phyloP scores from a whole-genome alignment of 2,888 invertebrate species.

The Lapara coniferarum region DNA sequence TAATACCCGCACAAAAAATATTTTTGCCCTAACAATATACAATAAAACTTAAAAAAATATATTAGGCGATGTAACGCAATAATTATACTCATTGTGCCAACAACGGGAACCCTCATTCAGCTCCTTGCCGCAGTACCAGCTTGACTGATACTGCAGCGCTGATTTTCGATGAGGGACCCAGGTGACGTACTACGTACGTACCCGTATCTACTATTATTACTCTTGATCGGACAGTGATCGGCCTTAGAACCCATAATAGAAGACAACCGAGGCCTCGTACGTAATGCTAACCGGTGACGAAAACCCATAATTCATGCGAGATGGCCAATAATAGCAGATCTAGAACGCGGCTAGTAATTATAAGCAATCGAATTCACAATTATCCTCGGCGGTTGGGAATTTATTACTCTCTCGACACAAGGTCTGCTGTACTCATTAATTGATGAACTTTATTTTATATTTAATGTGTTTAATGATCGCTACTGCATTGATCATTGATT shows the following conservation, averaged over 20 bases:
- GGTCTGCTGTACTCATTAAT: background rate
- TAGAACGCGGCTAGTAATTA: background rate
- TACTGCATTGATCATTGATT: conserved; percentile 9
- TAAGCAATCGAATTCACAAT: conserved; percentile 9
- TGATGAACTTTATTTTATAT: conserved; percentile 8
- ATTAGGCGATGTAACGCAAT: no score
- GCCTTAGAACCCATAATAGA: no score
- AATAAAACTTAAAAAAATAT: no score
- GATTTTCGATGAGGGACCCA: no score
- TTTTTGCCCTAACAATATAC: no score
- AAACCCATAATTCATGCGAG: conserved; percentile 8
- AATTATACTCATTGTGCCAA: no score
- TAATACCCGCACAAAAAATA: no score
- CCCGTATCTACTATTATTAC: no score
- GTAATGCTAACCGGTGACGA: conserved; percentile 1
- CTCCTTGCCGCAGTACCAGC: no score
- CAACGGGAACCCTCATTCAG: no score
- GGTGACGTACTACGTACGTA: no score
- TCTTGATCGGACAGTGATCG: background rate
- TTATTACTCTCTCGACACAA: background rate
- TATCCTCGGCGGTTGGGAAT: background rate
- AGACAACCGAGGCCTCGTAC: background rate
- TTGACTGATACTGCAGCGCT: no score
- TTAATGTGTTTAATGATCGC: background rate
- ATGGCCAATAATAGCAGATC: background rate